Conservation (phyloP, 2,888 invertebrate species). For the Sicus ferrugineus region DNA sequence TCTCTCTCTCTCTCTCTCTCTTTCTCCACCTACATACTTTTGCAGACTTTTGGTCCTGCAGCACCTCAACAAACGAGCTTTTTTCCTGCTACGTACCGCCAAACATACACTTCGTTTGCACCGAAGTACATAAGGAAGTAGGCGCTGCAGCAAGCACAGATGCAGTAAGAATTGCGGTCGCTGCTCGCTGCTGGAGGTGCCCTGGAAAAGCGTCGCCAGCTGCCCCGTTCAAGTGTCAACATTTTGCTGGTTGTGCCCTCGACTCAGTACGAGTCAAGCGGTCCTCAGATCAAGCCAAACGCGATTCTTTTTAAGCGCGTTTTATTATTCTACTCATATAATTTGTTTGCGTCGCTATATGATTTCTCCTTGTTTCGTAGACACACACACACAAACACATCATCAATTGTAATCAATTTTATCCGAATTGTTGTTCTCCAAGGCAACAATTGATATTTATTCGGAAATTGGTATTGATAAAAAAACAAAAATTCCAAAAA, state of each 20-base stretch:
- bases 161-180: too few relatives aligned
- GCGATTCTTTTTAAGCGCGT: constrained; percentile 65
- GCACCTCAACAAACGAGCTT: constrained; percentile 4
- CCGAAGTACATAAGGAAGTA: constrained; percentile 1
- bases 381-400: constrained; percentile 49
- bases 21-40: not conserved
- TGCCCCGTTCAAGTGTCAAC: constrained; percentile 49
- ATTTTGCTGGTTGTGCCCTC: constrained; percentile 52
- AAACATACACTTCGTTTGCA: not conserved
- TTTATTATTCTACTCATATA: constrained; percentile 66
- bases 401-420: constrained; percentile 19
- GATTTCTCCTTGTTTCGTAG: constrained; percentile 64
- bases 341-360: constrained; percentile 66
- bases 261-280: constrained; percentile 64
- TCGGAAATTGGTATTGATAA: not conserved
- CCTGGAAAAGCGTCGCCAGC: constrained; percentile 21
- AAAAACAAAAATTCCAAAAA: not conserved
- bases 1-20: not conserved
- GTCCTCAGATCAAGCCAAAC: constrained; percentile 65
- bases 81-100: not conserved
- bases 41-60: constrained; percentile 15
- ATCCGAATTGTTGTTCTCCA: not conserved
- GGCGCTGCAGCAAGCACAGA: constrained; percentile 20
- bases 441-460: not conserved
- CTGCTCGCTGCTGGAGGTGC: constrained; percentile 31